Evolutionary conservation across 2,797 vertebrate genomes (phyloP).

Genomic region (Melanotaenia nigrans): DNA sequence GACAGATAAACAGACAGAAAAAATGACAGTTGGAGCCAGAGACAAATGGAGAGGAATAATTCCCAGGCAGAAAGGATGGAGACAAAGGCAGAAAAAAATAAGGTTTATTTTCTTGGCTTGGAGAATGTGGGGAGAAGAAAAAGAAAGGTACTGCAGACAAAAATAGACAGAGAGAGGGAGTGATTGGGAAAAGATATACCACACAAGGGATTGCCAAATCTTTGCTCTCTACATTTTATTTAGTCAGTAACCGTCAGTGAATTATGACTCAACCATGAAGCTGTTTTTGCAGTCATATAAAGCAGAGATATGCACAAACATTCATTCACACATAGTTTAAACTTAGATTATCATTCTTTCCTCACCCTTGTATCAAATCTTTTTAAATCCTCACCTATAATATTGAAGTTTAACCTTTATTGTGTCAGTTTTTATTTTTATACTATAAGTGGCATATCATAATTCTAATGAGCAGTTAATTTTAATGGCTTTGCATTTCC

Average conservation of each 20-base stretch:
- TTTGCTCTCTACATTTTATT: conserved; percentile 63
- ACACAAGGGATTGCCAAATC: conserved; percentile 62
- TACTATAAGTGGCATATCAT: background rate
- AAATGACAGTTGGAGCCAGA: conserved; percentile 59
- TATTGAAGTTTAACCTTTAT: background rate
- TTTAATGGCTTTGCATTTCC: background rate
- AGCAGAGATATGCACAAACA: conserved; percentile 33
- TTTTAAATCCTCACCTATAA: background rate
- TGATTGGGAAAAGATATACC: conserved; percentile 54
- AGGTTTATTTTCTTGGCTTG: conserved; percentile 77
- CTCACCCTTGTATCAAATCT: background rate
- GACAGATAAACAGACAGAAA: conserved; percentile 73
- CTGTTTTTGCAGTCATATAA: conserved; percentile 34
- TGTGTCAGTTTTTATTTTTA: background rate
- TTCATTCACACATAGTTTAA: conserved; percentile 6
- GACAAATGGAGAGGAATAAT: conserved; percentile 67
- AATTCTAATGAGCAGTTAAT: background rate
- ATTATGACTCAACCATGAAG: conserved; percentile 60
- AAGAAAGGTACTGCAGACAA: conserved; percentile 47
- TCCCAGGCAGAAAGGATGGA: conserved; percentile 64
- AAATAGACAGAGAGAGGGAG: conserved; percentile 56
- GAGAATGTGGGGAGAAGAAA: conserved; percentile 49
- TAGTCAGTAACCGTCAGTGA: conserved; percentile 70
- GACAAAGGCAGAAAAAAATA: conserved; percentile 64
- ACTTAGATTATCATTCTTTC: conserved; percentile 7